Evolutionary conservation across 2,888 invertebrate species (phyloP).

Genomic region (Tenthredo amoena): DNA sequence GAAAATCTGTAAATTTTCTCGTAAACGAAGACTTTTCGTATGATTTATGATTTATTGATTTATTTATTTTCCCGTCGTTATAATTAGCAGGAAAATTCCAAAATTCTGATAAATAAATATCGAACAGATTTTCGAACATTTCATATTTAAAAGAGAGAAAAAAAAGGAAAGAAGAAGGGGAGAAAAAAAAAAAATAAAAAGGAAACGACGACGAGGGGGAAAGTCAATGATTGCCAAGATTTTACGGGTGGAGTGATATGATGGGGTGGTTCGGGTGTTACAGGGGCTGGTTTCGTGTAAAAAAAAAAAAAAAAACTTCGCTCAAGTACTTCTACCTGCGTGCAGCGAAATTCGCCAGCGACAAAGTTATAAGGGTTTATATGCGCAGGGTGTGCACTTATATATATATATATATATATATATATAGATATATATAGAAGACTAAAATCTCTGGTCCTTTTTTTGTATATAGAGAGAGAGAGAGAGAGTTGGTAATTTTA

Average conservation of each 20-base stretch:
- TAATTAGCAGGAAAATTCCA: not conserved
- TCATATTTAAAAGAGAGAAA: not conserved
- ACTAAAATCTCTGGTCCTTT: not conserved
- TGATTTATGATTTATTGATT: not conserved
- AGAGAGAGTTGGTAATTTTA: constrained; percentile 29
- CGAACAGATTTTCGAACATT: not conserved
- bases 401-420: no score
- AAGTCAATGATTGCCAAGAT: constrained; percentile 40
- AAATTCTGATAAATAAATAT: not conserved
- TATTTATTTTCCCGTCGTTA: not conserved
- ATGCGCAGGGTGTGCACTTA: not conserved
- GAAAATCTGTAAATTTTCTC: not conserved
- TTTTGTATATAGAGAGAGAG: not conserved
- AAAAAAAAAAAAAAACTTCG: constrained; percentile 33
- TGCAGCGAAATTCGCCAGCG: not conserved
- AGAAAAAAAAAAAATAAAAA: not conserved
- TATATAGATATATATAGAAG: not conserved
- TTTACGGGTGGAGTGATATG: constrained; percentile 36
- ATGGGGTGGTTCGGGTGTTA: not conserved
- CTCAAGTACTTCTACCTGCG: constrained; percentile 29
- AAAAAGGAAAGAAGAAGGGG: not conserved
- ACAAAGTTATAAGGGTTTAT: not conserved
- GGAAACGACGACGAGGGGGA: not conserved
- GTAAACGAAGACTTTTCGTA: no score
- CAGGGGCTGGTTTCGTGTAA: not conserved